phyloP scores from a whole-genome alignment of 1,140 invertebrate genomes.

The Eumaeus atala region DNA sequence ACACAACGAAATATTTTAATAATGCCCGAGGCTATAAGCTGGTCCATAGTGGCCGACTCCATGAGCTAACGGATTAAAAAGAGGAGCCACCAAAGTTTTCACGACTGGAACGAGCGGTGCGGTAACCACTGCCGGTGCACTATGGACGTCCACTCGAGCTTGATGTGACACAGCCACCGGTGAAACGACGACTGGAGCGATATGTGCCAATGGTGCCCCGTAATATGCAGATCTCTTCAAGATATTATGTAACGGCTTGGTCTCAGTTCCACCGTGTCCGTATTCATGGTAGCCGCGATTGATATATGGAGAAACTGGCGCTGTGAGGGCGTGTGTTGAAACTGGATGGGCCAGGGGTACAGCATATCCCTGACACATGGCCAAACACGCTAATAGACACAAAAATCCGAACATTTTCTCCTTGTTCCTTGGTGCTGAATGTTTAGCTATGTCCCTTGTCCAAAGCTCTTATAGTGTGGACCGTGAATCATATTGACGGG shows the following conservation, averaged over 20 bases:
- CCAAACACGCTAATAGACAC: slow-evolving; percentile 36
- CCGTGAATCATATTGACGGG: slow-evolving; percentile 50
- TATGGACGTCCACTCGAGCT: slow-evolving; percentile 46
- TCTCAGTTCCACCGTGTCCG: slow-evolving; percentile 11
- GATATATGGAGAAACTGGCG: slow-evolving; percentile 26
- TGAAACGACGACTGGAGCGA: slow-evolving; percentile 36
- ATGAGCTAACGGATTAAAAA: slow-evolving; percentile 37
- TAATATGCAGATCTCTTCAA: slow-evolving; percentile 47
- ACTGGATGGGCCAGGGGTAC: slow-evolving; percentile 29
- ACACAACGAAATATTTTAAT: slow-evolving; percentile 18
- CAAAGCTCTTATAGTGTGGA: slow-evolving; percentile 46
- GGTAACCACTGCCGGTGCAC: slow-evolving; percentile 40
- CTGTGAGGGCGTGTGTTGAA: slow-evolving; percentile 28
- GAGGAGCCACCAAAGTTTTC: slow-evolving; percentile 34
- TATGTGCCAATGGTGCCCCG: slow-evolving; percentile 32
- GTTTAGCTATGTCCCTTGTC: background rate
- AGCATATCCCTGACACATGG: slow-evolving; percentile 36
- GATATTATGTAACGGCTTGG: slow-evolving; percentile 36
- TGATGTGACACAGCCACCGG: slow-evolving; percentile 58
- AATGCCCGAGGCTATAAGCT: slow-evolving; percentile 15
- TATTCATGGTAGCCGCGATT: slow-evolving; percentile 27
- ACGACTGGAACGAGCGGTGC: slow-evolving; percentile 34
- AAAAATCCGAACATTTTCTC: slow-evolving; percentile 40
- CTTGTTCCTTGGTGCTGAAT: no score
- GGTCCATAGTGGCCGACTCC: slow-evolving; percentile 19